Evolutionary conservation across 2,113 vertebrate genomes (phyloP).

Genomic region (Motacilla alba): DNA sequence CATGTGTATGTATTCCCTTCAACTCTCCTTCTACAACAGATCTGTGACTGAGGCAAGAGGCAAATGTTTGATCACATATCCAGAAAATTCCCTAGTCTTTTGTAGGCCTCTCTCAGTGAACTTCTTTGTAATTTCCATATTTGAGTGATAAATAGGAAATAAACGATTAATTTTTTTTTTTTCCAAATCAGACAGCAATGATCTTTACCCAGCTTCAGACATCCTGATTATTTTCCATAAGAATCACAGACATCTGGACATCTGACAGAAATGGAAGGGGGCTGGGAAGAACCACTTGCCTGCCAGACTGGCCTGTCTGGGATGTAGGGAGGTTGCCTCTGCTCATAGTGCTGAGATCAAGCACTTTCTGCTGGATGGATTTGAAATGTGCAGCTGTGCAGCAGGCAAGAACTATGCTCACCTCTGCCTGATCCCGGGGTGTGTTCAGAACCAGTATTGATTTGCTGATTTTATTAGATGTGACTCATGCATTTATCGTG

Average conservation of each 20-base stretch:
- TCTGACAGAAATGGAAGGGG: neutral
- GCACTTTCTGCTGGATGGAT: neutral
- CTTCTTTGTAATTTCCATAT: neutral
- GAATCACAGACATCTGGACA: neutral
- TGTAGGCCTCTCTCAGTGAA: neutral
- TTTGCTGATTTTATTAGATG: neutral
- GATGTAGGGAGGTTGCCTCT: neutral
- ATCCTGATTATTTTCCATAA: neutral
- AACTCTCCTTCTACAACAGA: neutral
- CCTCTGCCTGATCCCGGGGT: neutral
- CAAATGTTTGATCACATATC: neutral
- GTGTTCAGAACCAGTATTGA: neutral
- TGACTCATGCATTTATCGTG: neutral
- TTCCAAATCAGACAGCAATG: neutral
- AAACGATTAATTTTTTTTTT: neutral
- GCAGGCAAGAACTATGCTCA: neutral
- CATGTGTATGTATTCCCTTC: neutral
- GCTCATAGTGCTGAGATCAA: neutral
- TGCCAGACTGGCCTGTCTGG: neutral
- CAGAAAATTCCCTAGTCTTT: neutral
- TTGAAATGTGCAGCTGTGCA: neutral
- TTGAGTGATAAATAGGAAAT: neutral
- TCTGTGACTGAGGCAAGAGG: neutral
- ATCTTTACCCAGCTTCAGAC: neutral
- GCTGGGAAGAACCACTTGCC: neutral